Evolutionary conservation across 2,113 vertebrate species (phyloP).

Genomic region (Narcine bancroftii): DNA sequence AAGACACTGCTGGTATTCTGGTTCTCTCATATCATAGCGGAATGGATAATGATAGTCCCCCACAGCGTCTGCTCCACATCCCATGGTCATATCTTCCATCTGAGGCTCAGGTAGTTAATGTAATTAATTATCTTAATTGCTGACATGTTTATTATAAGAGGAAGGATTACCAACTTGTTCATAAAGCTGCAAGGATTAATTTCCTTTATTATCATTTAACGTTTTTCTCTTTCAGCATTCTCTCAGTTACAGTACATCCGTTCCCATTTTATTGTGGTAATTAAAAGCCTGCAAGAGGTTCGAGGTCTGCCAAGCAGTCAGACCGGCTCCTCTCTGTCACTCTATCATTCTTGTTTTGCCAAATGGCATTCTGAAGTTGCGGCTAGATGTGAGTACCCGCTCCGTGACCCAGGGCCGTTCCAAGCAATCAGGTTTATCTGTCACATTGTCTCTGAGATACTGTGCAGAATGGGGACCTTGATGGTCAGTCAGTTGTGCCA

Average conservation of each 20-base stretch:
- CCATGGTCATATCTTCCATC: not conserved
- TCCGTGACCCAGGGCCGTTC: not conserved
- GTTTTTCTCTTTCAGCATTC: not conserved
- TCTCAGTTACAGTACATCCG: not conserved
- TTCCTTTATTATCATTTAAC: conserved; percentile 3
- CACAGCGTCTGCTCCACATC: not conserved
- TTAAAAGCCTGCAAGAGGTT: not conserved
- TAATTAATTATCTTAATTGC: conserved; percentile 7
- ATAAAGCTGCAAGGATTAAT: not conserved
- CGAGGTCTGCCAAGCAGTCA: not conserved
- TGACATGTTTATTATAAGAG: not conserved
- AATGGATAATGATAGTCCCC: not conserved
- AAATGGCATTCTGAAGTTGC: not conserved
- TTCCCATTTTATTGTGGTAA: not conserved
- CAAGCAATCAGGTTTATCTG: not conserved
- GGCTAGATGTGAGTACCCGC: not conserved
- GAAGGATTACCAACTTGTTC: conserved; percentile 2
- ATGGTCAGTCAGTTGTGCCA: not conserved
- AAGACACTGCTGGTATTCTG: not conserved
- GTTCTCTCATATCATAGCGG: not conserved
- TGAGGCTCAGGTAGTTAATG: not conserved
- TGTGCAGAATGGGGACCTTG: not conserved
- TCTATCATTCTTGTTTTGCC: not conserved
- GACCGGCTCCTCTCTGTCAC: not conserved
- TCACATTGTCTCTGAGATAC: not conserved